These are phyloP conservation scores for Drosophila quadrilineata DNA, from an alignment of 1,140 invertebrate genomes.

Conservation along the genomic window DNA sequence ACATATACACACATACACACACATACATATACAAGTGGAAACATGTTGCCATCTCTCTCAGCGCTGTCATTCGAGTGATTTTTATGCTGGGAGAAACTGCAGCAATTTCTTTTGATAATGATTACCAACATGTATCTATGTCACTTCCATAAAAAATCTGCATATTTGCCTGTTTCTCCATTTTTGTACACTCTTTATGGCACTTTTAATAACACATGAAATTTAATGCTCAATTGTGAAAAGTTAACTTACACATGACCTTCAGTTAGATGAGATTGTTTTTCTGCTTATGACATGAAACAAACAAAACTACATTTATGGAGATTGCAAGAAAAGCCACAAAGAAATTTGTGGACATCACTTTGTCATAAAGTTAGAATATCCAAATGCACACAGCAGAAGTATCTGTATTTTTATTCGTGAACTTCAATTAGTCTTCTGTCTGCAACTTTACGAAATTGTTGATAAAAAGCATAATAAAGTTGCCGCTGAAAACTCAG, in stretches of 20 bases:
- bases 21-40: constrained; percentile 3
- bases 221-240: constrained; percentile 50
- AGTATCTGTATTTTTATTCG: too few species aligned
- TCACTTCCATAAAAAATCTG: constrained; percentile 26
- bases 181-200: constrained; percentile 45
- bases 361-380: too few species aligned
- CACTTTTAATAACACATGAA: constrained; percentile 65
- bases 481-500: too few species aligned
- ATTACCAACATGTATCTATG: constrained; percentile 39
- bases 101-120: constrained; percentile 45
- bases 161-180: too few species aligned
- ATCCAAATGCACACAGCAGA: too few species aligned
- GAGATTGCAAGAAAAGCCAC: neutral
- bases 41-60: too few species aligned
- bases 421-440: too few species aligned
- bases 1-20: neutral
- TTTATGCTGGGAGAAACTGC: constrained; percentile 12
- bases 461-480: too few species aligned
- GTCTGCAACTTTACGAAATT: too few species aligned
- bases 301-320: constrained; percentile 8
- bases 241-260: constrained; percentile 35
- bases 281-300: too few species aligned
- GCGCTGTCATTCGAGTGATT: constrained; percentile 44
- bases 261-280: constrained; percentile 38
- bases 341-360: neutral